Conservation (phyloP, 2,113 vertebrate genomes). For the Hemibagrus wyckioides region DNA sequence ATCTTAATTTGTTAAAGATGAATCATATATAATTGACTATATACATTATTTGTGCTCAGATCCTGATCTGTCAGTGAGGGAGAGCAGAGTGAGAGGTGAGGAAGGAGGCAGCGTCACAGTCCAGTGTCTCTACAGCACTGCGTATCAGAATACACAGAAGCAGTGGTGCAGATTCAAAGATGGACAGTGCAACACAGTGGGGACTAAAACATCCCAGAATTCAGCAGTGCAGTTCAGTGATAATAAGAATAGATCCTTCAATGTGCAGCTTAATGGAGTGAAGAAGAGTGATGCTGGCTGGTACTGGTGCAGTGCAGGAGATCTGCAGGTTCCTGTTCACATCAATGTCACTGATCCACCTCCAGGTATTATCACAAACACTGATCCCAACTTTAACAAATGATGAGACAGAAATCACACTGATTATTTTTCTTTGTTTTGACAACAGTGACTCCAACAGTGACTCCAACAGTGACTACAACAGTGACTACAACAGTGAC, state of each 20-base stretch:
- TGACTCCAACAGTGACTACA: too few species aligned
- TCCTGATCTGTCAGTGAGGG: background rate
- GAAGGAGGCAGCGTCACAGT: slow-evolving; percentile 45
- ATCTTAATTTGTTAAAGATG: background rate
- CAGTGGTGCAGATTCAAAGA: slow-evolving; percentile 37
- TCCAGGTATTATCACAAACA: slow-evolving; percentile 3
- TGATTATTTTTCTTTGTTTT: background rate
- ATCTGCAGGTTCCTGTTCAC: background rate
- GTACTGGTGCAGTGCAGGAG: slow-evolving; percentile 1
- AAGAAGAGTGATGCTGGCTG: slow-evolving; percentile 4
- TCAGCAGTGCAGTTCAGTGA: background rate
- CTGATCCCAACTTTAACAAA: background rate
- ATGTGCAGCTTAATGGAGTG: background rate
- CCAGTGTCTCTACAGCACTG: slow-evolving; percentile 46
- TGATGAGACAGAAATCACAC: background rate
- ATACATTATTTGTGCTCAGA: background rate
- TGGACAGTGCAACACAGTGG: background rate
- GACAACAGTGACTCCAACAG: background rate
- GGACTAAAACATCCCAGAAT: slow-evolving; percentile 6
- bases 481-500: too few species aligned
- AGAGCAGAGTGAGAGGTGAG: slow-evolving; percentile 29
- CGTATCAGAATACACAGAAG: slow-evolving; percentile 24
- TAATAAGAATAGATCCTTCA: background rate
- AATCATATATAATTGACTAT: background rate
- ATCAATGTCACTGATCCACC: background rate